Base-by-base conservation (phyloP, 2,888 invertebrate genomes). In the Neuroscelio doddi region DNA sequence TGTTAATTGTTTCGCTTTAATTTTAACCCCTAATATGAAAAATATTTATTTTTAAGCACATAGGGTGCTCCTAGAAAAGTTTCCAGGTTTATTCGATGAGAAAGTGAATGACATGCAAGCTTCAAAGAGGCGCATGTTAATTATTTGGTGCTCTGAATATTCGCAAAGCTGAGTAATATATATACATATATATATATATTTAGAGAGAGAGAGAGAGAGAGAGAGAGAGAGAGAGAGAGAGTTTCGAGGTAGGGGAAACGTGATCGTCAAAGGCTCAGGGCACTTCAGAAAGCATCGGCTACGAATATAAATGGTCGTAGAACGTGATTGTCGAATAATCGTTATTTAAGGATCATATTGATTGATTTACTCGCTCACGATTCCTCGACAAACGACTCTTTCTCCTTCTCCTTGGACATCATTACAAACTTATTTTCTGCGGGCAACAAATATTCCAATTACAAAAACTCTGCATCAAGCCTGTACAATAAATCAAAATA, bases 281-380 rank as follows among this genome's bases (percentile, higher is more conserved):
- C 53, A 58, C 65, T 63, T 65, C 56, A 65, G 50, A 49, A 63
- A 51, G 41, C 68, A 49, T 53, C 57, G 68, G 53, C 55, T 53
- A 42, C 65, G 68, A 68, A 69, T 65, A 65, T 63, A 63, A 65
- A 65, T 63, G 59, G 32, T 47, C 49, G 46, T 10, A 53, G 45
- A 59, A 63, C 63, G 68, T 68, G 66, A 66, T 66, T 61, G 62
- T 55, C 66, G 57, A 62, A 66, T 53, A 56, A 66, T 66, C 62
- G 62, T 66, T 62, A 66, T 66, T 66, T 62, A 58, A 66, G 62
- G 58, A 66, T 66, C 66, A 46, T 62, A 66, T 66, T 66, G 67
- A 67, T 62, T 63, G 67, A 67, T 63, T 55, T 63, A 67, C 55
- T 67, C 63, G 59, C 51, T 58, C 67, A 63, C 67, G 62, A 62